Conservation (phyloP, 2,888 invertebrate species). For the Spicauda simplicius region DNA sequence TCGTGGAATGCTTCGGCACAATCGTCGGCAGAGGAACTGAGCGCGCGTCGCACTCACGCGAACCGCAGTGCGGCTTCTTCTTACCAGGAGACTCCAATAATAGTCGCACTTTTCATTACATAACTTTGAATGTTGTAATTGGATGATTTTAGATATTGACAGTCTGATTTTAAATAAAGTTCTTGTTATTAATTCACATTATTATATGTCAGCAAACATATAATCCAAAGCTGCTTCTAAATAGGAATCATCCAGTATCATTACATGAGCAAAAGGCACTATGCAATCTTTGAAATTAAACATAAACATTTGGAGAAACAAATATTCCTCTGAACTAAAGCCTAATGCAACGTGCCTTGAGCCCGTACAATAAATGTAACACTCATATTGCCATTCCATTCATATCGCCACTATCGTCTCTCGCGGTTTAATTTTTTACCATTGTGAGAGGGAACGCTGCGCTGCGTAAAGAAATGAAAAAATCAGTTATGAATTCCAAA, state of each 20-base stretch:
- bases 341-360: constrained; percentile 76
- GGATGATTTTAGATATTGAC: neutral
- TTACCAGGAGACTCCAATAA: neutral
- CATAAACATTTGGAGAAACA: constrained; percentile 64
- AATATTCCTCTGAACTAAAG: constrained; percentile 51
- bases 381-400: neutral
- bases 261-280: constrained; percentile 81
- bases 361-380: constrained; percentile 53
- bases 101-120: constrained; percentile 11
- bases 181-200: neutral
- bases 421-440: neutral
- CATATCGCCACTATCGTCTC: neutral
- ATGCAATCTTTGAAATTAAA: constrained; percentile 72
- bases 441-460: neutral
- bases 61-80: neutral
- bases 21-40: constrained; percentile 48
- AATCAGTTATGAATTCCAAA: constrained; percentile 3
- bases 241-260: constrained; percentile 56
- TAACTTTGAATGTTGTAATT: neutral
- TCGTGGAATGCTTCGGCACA: constrained; percentile 53
- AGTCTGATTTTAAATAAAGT: neutral
- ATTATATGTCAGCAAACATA: neutral
- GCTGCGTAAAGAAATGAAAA: constrained; percentile 8
- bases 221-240: constrained; percentile 36
- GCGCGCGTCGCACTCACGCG: constrained; percentile 15